Percentiles rank a stretch among this genome's conserved stretches.
These are phyloP conservation scores for Microcebus tavaratra DNA, from an alignment of 2,113 vertebrate genomes.

Conservation along the genomic window DNA sequence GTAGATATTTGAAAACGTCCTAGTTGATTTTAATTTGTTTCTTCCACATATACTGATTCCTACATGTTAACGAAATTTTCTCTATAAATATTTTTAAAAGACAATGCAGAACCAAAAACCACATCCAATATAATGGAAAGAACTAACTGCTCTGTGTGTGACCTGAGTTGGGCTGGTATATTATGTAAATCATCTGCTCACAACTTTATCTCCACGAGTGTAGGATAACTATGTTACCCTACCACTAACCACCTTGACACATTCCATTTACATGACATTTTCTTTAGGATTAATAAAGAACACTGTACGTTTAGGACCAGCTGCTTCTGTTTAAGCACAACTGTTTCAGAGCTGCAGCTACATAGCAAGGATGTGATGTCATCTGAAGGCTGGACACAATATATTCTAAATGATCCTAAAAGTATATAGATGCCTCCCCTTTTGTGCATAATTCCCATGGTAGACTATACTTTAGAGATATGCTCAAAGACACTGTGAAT, in stretches of 20 bases:
- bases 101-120: constrained; percentile 14
- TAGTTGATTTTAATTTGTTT: constrained; percentile 64
- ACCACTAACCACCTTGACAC: constrained; percentile 57
- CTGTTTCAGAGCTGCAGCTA: constrained; percentile 73
- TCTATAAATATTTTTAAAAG: constrained; percentile 50
- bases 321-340: constrained; percentile 81
- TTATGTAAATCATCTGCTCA: constrained; percentile 39
- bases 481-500: not conserved
- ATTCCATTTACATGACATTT: constrained; percentile 76
- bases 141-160: not conserved
- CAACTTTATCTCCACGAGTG: constrained; percentile 28
- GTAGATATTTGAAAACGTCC: constrained; percentile 9
- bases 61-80: constrained; percentile 42
- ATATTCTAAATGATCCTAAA: constrained; percentile 69
- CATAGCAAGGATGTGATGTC: constrained; percentile 73
- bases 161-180: not conserved
- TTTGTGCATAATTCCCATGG: constrained; percentile 44
- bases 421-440: constrained; percentile 48
- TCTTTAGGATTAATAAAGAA: constrained; percentile 69
- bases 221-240: constrained; percentile 47
- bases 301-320: constrained; percentile 73
- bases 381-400: constrained; percentile 65
- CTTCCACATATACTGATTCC: constrained; percentile 48
- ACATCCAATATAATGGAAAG: not conserved
- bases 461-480: not conserved